Evolutionary conservation across 2,888 invertebrate genomes (phyloP).

Genomic region (Synergus japonicus): DNA sequence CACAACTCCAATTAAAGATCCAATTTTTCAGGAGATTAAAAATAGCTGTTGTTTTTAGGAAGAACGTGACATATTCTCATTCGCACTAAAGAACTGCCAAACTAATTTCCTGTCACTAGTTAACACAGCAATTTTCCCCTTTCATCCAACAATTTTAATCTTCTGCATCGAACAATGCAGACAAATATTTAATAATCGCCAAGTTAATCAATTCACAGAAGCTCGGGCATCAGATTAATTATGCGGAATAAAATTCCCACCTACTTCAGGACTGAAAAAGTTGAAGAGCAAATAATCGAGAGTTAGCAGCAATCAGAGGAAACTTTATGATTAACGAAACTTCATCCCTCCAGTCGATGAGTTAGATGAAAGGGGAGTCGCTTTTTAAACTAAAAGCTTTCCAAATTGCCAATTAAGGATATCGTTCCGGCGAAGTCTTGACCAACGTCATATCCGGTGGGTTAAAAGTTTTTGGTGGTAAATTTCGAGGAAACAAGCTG

Average conservation of each 20-base stretch:
- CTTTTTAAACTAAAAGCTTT: slow-evolving; percentile 7
- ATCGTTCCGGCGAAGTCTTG: slow-evolving; percentile 5
- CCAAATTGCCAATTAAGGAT: slow-evolving; percentile 22
- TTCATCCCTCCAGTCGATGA: background rate
- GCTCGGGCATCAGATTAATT: background rate
- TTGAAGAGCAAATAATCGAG: background rate
- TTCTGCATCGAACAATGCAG: background rate
- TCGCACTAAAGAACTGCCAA: too few species aligned
- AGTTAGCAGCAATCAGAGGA: background rate
- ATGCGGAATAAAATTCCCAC: background rate
- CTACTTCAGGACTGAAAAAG: background rate
- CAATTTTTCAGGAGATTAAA: background rate
- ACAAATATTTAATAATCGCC: background rate
- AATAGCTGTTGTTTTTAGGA: background rate
- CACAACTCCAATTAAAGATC: background rate
- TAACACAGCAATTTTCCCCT: background rate
- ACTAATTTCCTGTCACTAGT: too few species aligned
- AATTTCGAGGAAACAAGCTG: background rate
- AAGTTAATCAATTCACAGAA: background rate
- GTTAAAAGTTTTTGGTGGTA: slow-evolving; percentile 28
- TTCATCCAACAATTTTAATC: background rate
- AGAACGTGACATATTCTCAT: background rate
- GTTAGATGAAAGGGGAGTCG: background rate
- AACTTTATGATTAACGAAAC: slow-evolving; percentile 33
- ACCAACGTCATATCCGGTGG: background rate